Conservation (phyloP, 2,888 invertebrate species). For the Parnassius glacialis region DNA sequence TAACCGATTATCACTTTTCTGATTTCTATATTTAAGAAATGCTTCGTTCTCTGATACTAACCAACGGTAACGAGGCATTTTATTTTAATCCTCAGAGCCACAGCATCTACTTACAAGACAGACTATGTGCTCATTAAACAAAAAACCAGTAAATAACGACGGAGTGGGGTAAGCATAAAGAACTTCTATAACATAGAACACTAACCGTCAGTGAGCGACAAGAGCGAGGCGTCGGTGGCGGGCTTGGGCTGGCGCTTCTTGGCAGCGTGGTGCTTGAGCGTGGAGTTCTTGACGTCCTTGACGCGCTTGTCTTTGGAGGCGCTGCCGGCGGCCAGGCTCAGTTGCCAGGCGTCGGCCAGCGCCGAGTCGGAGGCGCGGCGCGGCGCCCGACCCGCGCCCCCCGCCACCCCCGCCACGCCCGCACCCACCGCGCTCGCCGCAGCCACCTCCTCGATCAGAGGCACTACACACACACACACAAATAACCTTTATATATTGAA, state of each 20-base stretch:
- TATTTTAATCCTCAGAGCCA: too few species aligned
- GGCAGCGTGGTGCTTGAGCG: constrained; percentile 63
- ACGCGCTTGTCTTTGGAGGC: constrained; percentile 94
- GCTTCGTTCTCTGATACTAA: too few species aligned
- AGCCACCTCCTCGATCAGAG: constrained; percentile 55
- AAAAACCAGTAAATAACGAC: too few species aligned
- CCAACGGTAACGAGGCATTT: too few species aligned
- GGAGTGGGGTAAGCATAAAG: too few species aligned
- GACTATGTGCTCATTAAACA: too few species aligned
- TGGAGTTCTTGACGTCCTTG: constrained; percentile 88
- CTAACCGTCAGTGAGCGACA: constrained; percentile 57
- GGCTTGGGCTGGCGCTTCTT: constrained; percentile 63
- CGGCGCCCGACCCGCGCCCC: constrained; percentile 73
- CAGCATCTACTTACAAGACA: too few species aligned
- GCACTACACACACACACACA: constrained; percentile 36
- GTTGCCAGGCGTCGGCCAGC: constrained; percentile 88
- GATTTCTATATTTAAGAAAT: too few species aligned
- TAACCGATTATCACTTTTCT: too few species aligned
- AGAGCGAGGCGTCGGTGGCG: constrained; percentile 46
- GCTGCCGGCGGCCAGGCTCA: constrained; percentile 92
- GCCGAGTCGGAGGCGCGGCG: constrained; percentile 89
- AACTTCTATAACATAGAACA: not conserved
- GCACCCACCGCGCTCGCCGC: constrained; percentile 60
- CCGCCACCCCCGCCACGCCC: constrained; percentile 84
- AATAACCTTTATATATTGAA: too few species aligned